Base-by-base conservation (phyloP, 2,888 invertebrate species). In the Caenorhabditis sp. region DNA sequence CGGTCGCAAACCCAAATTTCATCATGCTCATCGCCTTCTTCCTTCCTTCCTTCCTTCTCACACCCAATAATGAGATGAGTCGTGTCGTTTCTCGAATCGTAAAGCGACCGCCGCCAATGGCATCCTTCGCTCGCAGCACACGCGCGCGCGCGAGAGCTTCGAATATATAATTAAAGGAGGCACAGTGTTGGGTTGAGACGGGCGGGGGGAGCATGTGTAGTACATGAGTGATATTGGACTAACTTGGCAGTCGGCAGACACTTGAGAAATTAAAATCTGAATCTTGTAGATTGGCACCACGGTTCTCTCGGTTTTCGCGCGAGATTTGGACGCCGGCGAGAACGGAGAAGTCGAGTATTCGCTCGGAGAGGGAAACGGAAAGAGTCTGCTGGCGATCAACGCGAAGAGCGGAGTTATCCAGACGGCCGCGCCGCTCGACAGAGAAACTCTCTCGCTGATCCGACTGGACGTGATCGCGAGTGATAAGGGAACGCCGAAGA, bases 351-450 rank as follows among this genome's bases (percentile, higher is more conserved):
- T 84, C 7, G 82, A 82, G 43, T 83, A 84, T 26, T 82, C 83
- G 0, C 68, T 88, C 7, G 79, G 78, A 13, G 83, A 83, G 9
- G 84, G 79, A 8, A 78, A 79, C 26, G 83, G 81, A 30, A 65
- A 72, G 9, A 56, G 78, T 30, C 78, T 84, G 8, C 97, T 99
- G 89, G 91, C 93, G 7, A 96, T 99, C 80, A 95, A 98, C 89
- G 92, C 95, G 0, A 94, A 94, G 89, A 96, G 96, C 0, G 98
- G 99, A 0, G 96, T 96, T 0, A 94, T 99, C 41, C 93, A 94
- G 0, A 96, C 96, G 0, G 94, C 94, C 15, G 93, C 93, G 80
- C 89, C 92, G 0, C 90, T 99, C 41, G 97, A 99, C 89, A 91
- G 97, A 30, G 98, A 98, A 43, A 71, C 79, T 2, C 46, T 82